These are phyloP conservation scores for Peromyscus californicus DNA, from an alignment of 2,113 vertebrate genomes.

Conservation along the genomic window DNA sequence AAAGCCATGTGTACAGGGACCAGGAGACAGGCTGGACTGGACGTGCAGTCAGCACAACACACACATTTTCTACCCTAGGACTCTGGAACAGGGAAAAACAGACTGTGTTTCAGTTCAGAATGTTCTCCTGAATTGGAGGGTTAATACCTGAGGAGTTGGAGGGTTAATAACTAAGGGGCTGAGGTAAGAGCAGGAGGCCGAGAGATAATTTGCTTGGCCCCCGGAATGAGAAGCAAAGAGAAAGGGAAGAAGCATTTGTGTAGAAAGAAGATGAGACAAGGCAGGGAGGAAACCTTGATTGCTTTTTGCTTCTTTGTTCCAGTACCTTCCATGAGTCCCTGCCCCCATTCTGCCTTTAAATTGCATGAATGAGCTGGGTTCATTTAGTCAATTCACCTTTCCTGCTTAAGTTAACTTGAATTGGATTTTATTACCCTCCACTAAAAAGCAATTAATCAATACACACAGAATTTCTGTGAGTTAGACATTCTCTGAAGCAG, in stretches of 20 bases:
- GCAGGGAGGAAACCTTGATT: neutral
- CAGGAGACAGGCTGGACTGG: rapidly evolving
- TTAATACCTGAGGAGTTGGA: neutral
- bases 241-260: neutral
- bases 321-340: neutral
- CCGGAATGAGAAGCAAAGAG: neutral
- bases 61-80: neutral
- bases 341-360: neutral
- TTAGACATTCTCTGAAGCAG: neutral
- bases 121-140: neutral
- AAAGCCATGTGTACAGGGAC: neutral
- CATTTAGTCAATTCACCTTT: conserved; percentile 47
- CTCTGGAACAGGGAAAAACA: neutral
- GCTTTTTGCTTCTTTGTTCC: conserved; percentile 8
- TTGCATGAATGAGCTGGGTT: neutral
- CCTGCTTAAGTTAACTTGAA: conserved; percentile 57
- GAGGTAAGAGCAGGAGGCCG: neutral
- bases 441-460: conserved; percentile 57
- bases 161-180: neutral
- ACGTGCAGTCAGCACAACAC: rapidly evolving
- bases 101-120: neutral
- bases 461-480: conserved; percentile 1
- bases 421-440: conserved; percentile 64
- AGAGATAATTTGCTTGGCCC: neutral
- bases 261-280: neutral